phyloP scores from a whole-genome alignment of 2,888 invertebrate genomes.

The Meta bourneti region DNA sequence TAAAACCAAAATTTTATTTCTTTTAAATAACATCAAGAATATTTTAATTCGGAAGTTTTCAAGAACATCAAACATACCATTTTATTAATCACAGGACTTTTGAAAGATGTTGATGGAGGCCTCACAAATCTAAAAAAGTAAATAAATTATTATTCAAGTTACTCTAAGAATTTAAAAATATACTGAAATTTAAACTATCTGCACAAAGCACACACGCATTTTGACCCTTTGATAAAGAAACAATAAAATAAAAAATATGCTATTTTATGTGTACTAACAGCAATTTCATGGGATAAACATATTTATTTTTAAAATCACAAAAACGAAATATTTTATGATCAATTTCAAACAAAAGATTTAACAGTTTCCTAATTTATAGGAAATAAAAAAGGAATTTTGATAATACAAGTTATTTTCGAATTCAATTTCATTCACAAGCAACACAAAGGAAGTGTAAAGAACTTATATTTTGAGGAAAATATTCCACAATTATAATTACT shows the following conservation, averaged over 20 bases:
- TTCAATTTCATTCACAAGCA: too few relatives aligned
- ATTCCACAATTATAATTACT: constrained; percentile 6
- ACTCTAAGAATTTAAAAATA: too few relatives aligned
- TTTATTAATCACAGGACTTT: constrained; percentile 55
- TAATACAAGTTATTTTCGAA: too few relatives aligned
- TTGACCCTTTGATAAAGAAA: too few relatives aligned
- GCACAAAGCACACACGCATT: too few relatives aligned
- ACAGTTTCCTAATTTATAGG: background rate
- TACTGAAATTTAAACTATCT: too few relatives aligned
- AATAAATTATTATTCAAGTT: too few relatives aligned
- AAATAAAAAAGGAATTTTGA: background rate
- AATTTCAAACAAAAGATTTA: background rate
- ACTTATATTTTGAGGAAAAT: background rate
- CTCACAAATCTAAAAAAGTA: constrained; percentile 34
- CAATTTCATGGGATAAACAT: too few relatives aligned
- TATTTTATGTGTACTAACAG: too few relatives aligned
- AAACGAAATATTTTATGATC: too few relatives aligned
- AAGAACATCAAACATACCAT: constrained; percentile 14
- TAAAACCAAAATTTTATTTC: background rate
- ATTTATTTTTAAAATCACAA: too few relatives aligned
- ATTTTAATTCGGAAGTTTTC: background rate
- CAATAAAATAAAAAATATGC: too few relatives aligned
- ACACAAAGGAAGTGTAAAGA: background rate
- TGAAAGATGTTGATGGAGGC: constrained; percentile 42
- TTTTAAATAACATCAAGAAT: background rate